These are phyloP conservation scores for Apostichopus californicus DNA, from an alignment of 35 echinoderm and acorn worm species.

Conservation along the genomic window DNA sequence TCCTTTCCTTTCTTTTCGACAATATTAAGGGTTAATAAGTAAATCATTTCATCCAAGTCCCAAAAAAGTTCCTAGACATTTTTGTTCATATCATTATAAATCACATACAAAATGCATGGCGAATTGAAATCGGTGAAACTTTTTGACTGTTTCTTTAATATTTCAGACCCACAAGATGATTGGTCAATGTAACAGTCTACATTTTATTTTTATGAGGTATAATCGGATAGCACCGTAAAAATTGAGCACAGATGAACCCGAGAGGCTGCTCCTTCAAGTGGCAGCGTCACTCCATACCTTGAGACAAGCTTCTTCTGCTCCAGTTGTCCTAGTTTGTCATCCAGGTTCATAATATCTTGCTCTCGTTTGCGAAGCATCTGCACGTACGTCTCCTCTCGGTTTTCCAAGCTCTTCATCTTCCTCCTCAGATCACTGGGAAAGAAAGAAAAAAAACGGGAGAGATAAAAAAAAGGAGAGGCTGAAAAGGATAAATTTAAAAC, in stretches of 20 bases:
- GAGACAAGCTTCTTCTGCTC: conserved; percentile 81
- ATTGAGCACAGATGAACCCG: no score
- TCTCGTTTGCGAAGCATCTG: conserved; percentile 94
- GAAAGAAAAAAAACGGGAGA: neutral
- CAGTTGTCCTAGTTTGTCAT: conserved; percentile 87
- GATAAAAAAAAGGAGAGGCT: neutral
- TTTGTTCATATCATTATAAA: no score
- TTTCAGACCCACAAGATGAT: no score
- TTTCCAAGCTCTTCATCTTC: conserved; percentile 82
- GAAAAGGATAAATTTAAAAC: conserved; percentile 9
- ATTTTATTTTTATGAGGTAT: neutral
- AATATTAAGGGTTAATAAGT: no score
- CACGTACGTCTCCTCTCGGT: conserved; percentile 82
- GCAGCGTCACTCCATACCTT: conserved; percentile 50
- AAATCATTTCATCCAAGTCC: no score
- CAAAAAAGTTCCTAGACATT: no score
- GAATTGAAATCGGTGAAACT: no score
- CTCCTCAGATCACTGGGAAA: conserved; percentile 59
- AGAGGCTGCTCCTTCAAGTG: neutral
- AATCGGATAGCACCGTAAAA: neutral
- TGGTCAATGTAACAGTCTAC: neutral
- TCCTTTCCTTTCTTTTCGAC: no score
- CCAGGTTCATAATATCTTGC: conserved; percentile 93
- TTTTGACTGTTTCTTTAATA: no score
- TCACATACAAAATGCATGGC: no score